phyloP scores from a whole-genome alignment of 37 sponge, comb jelly and placozoan genomes.

The Chondrilla cf. caribensis region DNA sequence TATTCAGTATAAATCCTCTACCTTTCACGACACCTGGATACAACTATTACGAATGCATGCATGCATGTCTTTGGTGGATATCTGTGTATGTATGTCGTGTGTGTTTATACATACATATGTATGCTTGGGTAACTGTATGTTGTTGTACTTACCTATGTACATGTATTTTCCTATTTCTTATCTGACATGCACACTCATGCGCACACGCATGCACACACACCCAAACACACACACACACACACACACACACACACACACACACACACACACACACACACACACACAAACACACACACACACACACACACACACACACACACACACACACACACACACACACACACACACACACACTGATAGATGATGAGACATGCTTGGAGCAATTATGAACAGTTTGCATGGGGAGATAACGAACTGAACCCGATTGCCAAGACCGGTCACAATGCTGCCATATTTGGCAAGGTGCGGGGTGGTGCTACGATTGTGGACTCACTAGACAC shows the following conservation, averaged over 20 bases:
- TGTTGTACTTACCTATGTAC: background rate
- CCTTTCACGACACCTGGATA: no score
- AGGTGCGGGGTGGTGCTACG: slow-evolving; percentile 65
- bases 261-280: no score
- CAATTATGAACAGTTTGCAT: slow-evolving; percentile 73
- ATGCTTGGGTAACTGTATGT: background rate
- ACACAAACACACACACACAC: no score
- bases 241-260: no score
- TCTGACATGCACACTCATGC: no score
- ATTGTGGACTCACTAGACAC: slow-evolving; percentile 91
- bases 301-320: no score
- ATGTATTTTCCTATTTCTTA: background rate
- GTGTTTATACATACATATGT: background rate
- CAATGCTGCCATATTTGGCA: slow-evolving; percentile 76
- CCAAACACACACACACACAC: no score
- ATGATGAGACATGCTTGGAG: slow-evolving; percentile 90
- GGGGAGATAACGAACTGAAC: slow-evolving; percentile 86
- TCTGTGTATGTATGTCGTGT: background rate
- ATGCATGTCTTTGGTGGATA: background rate
- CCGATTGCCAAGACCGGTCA: slow-evolving; percentile 71
- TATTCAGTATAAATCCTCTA: no score
- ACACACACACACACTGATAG: slow-evolving; percentile 21
- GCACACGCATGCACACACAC: no score
- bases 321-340: no score
- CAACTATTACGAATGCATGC: background rate